phyloP scores from a whole-genome alignment of 2,797 vertebrate genomes.

The Propithecus perrieri region DNA sequence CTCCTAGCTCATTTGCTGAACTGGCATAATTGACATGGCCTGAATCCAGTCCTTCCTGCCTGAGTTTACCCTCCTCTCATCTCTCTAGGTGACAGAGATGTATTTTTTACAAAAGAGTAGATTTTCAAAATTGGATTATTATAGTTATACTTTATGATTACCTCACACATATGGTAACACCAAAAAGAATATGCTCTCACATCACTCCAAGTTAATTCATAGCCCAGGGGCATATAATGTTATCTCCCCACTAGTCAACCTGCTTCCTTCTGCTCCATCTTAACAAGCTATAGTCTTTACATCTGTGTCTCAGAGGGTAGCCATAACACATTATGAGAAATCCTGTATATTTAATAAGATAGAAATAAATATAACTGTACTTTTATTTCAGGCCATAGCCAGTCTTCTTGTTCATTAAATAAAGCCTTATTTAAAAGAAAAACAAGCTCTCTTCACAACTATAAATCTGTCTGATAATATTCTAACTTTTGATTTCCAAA shows the following conservation, averaged over 20 bases:
- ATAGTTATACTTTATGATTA: not conserved
- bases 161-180: not conserved
- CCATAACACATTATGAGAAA: not conserved
- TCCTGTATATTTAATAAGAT: not conserved
- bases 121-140: not conserved
- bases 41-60: not conserved
- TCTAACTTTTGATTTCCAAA: conserved; percentile 11
- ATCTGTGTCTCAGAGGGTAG: not conserved
- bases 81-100: not conserved
- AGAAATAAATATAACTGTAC: not conserved
- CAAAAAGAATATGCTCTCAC: not conserved
- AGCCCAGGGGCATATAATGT: not conserved
- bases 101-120: not conserved
- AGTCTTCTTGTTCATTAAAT: conserved; percentile 10
- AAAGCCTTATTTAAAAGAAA: conserved; percentile 1
- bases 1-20: not conserved
- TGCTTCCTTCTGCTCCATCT: not conserved
- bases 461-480: not conserved
- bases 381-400: not conserved
- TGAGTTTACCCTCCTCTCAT: not conserved
- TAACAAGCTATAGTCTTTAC: not conserved
- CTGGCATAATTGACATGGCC: not conserved
- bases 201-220: not conserved
- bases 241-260: not conserved
- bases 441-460: not conserved